Evolutionary conservation across 2,113 vertebrate species (phyloP).

Genomic region (Polypterus senegalus): DNA sequence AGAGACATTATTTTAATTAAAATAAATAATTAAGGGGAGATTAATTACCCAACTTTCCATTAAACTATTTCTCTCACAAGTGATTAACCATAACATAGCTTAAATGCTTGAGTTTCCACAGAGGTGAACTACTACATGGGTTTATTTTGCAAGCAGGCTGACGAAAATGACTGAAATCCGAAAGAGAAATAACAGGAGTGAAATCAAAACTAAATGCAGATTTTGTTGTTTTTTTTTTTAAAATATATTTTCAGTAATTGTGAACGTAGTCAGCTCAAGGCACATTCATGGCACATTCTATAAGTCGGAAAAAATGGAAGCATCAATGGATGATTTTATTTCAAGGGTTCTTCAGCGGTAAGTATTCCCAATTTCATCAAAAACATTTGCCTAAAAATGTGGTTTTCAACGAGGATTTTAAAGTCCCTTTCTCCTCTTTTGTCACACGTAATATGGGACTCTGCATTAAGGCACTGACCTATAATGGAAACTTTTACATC

Average conservation of each 20-base stretch:
- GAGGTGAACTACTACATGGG: background rate
- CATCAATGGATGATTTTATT: conserved; percentile 40
- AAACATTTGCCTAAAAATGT: background rate
- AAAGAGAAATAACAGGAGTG: background rate
- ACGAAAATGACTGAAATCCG: background rate
- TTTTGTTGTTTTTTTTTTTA: background rate
- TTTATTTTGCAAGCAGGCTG: background rate
- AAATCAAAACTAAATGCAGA: background rate
- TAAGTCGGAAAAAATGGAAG: conserved; percentile 27
- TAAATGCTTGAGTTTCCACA: background rate
- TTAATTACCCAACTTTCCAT: too few species aligned
- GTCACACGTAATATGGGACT: too few species aligned
- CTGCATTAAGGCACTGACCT: too few species aligned
- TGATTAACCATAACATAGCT: background rate
- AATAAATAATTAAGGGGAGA: too few species aligned
- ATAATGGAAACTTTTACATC: too few species aligned
- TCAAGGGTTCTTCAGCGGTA: conserved; percentile 47
- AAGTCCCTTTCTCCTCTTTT: background rate
- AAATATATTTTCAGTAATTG: conserved; percentile 41
- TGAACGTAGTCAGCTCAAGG: conserved; percentile 40
- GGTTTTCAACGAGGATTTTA: background rate
- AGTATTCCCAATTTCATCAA: background rate
- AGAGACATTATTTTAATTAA: too few species aligned
- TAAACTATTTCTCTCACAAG: too few species aligned
- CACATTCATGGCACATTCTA: conserved; percentile 48